Evolutionary conservation across 2,888 invertebrate species (phyloP).

Genomic region (Ormyrus thymus): DNA sequence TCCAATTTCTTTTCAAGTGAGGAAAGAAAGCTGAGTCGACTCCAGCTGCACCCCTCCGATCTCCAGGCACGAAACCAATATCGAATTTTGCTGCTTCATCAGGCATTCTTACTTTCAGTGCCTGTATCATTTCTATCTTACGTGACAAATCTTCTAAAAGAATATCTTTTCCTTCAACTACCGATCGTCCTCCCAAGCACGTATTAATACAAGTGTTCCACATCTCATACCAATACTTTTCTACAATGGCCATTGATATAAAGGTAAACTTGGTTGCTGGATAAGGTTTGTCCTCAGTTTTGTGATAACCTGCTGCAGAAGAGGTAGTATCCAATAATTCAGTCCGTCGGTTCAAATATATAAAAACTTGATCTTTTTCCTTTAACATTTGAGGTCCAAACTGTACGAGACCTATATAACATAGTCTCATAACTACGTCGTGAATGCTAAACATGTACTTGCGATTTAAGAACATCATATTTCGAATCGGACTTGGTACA

Average conservation of each 20-base stretch:
- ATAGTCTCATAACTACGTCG: conserved; percentile 78
- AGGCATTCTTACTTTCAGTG: conserved; percentile 73
- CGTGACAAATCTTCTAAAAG: conserved; percentile 75
- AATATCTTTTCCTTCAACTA: conserved; percentile 74
- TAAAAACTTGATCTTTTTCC: conserved; percentile 83
- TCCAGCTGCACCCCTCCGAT: conserved; percentile 83
- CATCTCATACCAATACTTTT: conserved; percentile 83
- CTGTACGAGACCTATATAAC: conserved; percentile 82
- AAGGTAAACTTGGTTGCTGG: conserved; percentile 78
- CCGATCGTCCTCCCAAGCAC: conserved; percentile 76
- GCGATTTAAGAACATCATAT: conserved; percentile 76
- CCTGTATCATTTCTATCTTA: conserved; percentile 76
- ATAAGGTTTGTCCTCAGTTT: conserved; percentile 79
- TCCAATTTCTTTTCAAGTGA: conserved; percentile 82
- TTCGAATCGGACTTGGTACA: conserved; percentile 77
- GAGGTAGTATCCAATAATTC: conserved; percentile 81
- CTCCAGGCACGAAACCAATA: conserved; percentile 82
- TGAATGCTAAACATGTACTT: conserved; percentile 79
- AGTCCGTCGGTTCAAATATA: conserved; percentile 81
- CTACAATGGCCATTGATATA: conserved; percentile 76
- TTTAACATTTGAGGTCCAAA: conserved; percentile 81
- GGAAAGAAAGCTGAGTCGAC: conserved; percentile 83
- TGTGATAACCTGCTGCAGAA: conserved; percentile 80
- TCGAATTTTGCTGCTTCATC: conserved; percentile 76
- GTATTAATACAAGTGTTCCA: conserved; percentile 83